A percentile compares a stretch with the other conserved stretches of the same genome.
phyloP scores from a whole-genome alignment of 2,797 vertebrate species.

The Spinibarbus caldwelli region DNA sequence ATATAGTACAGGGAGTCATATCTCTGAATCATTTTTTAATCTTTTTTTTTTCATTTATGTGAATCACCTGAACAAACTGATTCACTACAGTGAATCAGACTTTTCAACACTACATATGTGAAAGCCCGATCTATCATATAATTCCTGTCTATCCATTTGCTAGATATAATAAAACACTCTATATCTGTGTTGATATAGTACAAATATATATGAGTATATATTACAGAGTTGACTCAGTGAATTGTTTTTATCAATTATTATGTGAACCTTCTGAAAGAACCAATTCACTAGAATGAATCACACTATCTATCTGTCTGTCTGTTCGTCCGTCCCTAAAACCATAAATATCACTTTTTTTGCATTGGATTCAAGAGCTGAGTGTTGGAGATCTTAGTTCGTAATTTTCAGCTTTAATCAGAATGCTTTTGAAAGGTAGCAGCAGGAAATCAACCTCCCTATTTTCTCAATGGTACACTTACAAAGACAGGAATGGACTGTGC shows the following conservation, averaged over 20 bases:
- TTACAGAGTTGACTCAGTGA: too few relatives aligned
- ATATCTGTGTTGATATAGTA: too few relatives aligned
- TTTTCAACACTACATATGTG: too few relatives aligned
- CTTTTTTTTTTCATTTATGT: too few relatives aligned
- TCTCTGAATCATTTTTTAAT: too few relatives aligned
- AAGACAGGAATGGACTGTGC: conserved; percentile 21
- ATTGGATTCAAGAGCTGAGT: neutral
- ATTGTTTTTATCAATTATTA: neutral
- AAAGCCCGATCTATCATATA: neutral
- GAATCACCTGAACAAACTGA: too few relatives aligned
- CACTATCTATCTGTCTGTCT: neutral
- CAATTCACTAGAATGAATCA: too few relatives aligned
- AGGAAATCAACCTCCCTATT: neutral
- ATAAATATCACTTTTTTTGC: neutral
- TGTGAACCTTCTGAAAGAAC: neutral
- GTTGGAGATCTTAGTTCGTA: neutral
- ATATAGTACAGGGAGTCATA: neutral
- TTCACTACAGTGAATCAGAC: too few relatives aligned
- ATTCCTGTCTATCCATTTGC: neutral
- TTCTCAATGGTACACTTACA: neutral
- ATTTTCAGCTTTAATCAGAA: conserved; percentile 31
- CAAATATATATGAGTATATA: too few relatives aligned
- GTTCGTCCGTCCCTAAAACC: neutral
- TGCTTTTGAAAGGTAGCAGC: conserved; percentile 25
- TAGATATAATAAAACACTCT: too few relatives aligned